Evolutionary conservation across 2,797 vertebrate species (phyloP).

Genomic region (Tokudaia muenninki): DNA sequence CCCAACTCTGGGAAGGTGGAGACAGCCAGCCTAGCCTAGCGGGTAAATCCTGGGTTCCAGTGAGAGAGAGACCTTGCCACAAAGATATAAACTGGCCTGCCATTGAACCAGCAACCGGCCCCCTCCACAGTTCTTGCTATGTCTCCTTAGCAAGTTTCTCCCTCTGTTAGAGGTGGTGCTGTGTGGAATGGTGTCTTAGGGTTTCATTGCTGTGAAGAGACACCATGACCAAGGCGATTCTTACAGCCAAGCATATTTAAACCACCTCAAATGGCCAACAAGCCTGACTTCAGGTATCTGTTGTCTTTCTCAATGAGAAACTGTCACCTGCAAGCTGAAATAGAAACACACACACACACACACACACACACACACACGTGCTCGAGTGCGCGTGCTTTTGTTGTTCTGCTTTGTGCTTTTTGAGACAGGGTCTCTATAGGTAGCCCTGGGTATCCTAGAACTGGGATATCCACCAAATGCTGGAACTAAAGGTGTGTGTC

Average conservation of each 20-base stretch:
- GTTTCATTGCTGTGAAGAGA: background rate
- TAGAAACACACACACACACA: background rate
- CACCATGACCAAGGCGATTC: background rate
- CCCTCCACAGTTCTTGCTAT: background rate
- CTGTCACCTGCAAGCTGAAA: background rate
- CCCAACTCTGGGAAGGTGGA: background rate
- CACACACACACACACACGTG: too few species aligned
- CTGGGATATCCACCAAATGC: rapidly evolving
- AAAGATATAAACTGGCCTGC: background rate
- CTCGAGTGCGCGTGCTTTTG: too few species aligned
- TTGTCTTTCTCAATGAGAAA: too few species aligned
- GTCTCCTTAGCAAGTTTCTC: background rate
- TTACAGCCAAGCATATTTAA: background rate
- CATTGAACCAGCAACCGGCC: background rate
- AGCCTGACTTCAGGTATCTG: background rate
- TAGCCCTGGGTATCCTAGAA: background rate
- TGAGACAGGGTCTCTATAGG: background rate
- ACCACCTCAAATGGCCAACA: background rate
- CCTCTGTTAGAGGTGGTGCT: background rate
- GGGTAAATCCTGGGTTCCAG: background rate
- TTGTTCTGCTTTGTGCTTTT: background rate
- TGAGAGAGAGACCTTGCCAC: background rate
- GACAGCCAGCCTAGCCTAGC: background rate
- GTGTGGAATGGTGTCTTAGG: background rate
- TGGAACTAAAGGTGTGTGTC: too few species aligned